A percentile compares a stretch with the other conserved stretches of the same genome.
These are phyloP conservation scores for Colletes collaris DNA, from an alignment of 2,888 invertebrate genomes.

Conservation along the genomic window DNA sequence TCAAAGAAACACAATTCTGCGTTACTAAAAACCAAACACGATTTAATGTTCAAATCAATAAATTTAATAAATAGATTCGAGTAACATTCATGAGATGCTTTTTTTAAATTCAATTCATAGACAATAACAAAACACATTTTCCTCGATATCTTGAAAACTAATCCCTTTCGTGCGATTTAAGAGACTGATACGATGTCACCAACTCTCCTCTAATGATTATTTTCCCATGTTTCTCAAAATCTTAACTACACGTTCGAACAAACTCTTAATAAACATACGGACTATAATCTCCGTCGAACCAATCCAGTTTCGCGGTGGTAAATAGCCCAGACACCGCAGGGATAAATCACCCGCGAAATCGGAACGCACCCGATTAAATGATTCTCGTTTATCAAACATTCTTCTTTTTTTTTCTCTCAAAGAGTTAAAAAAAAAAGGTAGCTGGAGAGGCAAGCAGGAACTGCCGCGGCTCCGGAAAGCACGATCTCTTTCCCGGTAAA, in stretches of 20 bases:
- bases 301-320: background rate
- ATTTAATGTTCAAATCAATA: too few relatives aligned
- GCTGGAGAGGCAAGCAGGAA: conserved; percentile 1
- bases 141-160: too few relatives aligned
- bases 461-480: conserved; percentile 28
- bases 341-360: conserved; percentile 29
- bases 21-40: background rate
- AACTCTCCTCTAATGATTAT: too few relatives aligned
- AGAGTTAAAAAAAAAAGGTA: background rate
- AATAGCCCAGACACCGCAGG: conserved; percentile 1
- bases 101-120: too few relatives aligned
- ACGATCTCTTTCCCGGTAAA: conserved; percentile 35
- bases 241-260: conserved; percentile 27
- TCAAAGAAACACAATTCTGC: background rate
- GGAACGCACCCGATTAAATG: conserved; percentile 32
- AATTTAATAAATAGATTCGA: too few relatives aligned
- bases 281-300: conserved; percentile 25
- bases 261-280: conserved; percentile 27
- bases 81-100: too few relatives aligned
- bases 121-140: too few relatives aligned
- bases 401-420: background rate
- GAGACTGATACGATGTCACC: too few relatives aligned
- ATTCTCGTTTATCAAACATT: conserved; percentile 30
- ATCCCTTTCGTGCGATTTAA: too few relatives aligned
- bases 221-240: background rate